These are phyloP conservation scores for Drosophila melanica DNA, from an alignment of 1,140 invertebrate species.

Conservation along the genomic window DNA sequence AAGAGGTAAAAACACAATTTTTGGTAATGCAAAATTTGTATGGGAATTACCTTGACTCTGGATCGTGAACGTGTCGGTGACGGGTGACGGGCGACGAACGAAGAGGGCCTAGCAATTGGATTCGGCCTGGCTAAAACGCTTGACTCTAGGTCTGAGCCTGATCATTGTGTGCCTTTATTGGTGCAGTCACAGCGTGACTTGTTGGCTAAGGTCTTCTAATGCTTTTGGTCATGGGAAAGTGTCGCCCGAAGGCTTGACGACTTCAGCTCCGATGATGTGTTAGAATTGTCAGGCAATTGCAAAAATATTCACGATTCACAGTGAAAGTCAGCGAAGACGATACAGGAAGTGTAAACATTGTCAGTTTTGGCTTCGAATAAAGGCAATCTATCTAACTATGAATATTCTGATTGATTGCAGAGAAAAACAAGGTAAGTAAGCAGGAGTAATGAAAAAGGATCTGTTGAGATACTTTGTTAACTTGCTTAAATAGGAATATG, in stretches of 20 bases:
- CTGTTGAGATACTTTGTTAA: too few relatives aligned
- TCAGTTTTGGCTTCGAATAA: background rate
- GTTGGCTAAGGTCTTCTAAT: slow-evolving; percentile 58
- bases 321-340: slow-evolving; percentile 28
- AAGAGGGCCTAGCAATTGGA: slow-evolving; percentile 29
- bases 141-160: slow-evolving; percentile 25
- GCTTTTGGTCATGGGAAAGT: slow-evolving; percentile 76
- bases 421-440: too few relatives aligned
- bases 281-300: slow-evolving; percentile 42
- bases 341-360: background rate
- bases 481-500: too few relatives aligned
- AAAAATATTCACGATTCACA: slow-evolving; percentile 29
- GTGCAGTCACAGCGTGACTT: slow-evolving; percentile 73
- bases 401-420: too few relatives aligned
- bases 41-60: slow-evolving; percentile 79
- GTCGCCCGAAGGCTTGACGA: slow-evolving; percentile 34
- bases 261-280: slow-evolving; percentile 16
- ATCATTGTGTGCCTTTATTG: slow-evolving; percentile 68
- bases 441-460: too few relatives aligned
- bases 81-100: slow-evolving; percentile 7
- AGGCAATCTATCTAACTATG: too few relatives aligned
- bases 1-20: slow-evolving; percentile 57
- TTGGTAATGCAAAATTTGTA: slow-evolving; percentile 71
- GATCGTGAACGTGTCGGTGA: slow-evolving; percentile 60
- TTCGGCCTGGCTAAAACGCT: slow-evolving; percentile 32